These are phyloP conservation scores for Pterois miles DNA, from an alignment of 2,797 vertebrate species.

Conservation along the genomic window DNA sequence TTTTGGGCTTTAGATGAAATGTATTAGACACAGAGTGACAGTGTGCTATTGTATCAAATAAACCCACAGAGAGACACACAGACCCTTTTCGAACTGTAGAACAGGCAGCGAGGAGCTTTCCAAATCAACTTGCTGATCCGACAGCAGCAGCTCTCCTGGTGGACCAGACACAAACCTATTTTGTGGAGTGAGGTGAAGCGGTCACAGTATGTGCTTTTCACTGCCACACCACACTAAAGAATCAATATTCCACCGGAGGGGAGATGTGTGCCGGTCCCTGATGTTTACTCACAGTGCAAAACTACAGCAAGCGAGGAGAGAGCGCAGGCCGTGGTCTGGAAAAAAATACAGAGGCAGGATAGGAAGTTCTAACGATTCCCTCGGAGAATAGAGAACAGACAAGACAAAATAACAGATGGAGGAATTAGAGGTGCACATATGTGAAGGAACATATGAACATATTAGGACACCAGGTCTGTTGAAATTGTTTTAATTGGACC, in stretches of 20 bases:
- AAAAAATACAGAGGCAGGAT: conserved; percentile 39
- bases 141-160: conserved; percentile 32
- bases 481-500: not conserved
- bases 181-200: conserved; percentile 58
- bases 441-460: conserved; percentile 1
- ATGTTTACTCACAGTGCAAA: conserved; percentile 64
- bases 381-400: conserved; percentile 57
- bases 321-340: conserved; percentile 49
- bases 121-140: conserved; percentile 34
- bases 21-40: not conserved
- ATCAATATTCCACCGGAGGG: conserved; percentile 74
- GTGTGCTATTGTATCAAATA: not conserved
- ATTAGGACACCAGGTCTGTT: not conserved
- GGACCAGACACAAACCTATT: conserved; percentile 30
- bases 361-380: conserved; percentile 72
- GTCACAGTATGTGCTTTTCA: conserved; percentile 66
- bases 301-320: conserved; percentile 39
- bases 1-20: not conserved
- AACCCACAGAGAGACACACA: not conserved
- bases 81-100: not conserved
- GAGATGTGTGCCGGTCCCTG: conserved; percentile 52
- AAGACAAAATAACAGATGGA: conserved; percentile 1
- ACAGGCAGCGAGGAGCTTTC: conserved; percentile 1
- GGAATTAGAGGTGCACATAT: conserved; percentile 23
- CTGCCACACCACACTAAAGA: conserved; percentile 33